Evolutionary conservation across 2,888 invertebrate genomes (phyloP).

Genomic region (Eupithecia subumbrata): DNA sequence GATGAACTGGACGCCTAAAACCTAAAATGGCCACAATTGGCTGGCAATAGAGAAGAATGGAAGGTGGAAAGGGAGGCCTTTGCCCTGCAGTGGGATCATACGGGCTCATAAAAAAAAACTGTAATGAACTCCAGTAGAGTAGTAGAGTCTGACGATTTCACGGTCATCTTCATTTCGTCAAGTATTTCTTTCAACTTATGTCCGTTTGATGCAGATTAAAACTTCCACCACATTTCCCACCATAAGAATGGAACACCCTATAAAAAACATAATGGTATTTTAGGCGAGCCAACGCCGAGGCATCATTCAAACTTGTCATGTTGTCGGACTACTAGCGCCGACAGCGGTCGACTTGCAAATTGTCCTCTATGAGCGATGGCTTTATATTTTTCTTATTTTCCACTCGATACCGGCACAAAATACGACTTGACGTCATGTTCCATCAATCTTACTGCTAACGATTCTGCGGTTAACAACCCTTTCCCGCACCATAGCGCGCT

Average conservation of each 20-base stretch:
- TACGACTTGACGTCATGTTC: conserved; percentile 38
- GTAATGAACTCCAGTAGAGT: too few species aligned
- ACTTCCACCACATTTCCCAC: neutral
- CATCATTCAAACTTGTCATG: conserved; percentile 31
- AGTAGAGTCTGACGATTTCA: neutral
- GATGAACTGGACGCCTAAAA: too few species aligned
- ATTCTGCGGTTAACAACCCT: conserved; percentile 30
- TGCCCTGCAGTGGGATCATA: too few species aligned
- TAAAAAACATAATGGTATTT: neutral
- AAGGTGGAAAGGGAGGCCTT: too few species aligned
- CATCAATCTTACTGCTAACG: conserved; percentile 53
- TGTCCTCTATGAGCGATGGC: conserved; percentile 55
- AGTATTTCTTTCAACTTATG: neutral
- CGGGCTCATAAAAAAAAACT: too few species aligned
- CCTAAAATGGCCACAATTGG: too few species aligned
- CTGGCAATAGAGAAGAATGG: too few species aligned
- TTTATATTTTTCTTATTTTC: conserved; percentile 46
- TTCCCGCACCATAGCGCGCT: conserved; percentile 21
- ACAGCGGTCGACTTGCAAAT: conserved; percentile 55
- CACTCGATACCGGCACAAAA: conserved; percentile 45
- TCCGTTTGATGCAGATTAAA: neutral
- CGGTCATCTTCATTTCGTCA: neutral
- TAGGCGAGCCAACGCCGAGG: neutral
- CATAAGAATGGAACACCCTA: neutral
- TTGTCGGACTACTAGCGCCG: conserved; percentile 37